Evolutionary conservation across 2,113 vertebrate genomes (phyloP), one percentile per base, ranked within the genome.

Genomic region (Podiceps cristatus): DNA sequence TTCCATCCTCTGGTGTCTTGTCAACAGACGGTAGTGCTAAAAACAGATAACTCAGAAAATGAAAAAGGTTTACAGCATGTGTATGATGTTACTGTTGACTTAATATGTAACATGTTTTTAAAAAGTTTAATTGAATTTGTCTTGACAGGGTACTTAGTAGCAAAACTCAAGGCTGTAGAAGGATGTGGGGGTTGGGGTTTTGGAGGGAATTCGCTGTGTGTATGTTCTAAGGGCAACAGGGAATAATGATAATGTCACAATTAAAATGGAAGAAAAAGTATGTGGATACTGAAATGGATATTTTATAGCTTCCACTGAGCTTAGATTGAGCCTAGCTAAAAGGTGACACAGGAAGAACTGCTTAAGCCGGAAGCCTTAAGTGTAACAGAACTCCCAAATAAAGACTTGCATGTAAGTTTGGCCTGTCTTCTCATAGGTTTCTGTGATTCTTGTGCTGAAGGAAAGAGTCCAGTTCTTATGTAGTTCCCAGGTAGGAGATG

Each of bases 151-250:
- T 81, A 9, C 14, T 86, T 52, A 10, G 45, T 47, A 69, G 75
- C 42, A 87, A 52, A 78, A 56, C 37, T 50, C 11, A 55, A 24
- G 64, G 42, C 10, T 55, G 25, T n/a, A 49, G 50, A 40, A 64
- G 20, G 37, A 52, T 75, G 8, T 22, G 40, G 81, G 76, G 27
- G 13, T 60, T 93, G 52, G 18, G 55, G 10, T 78, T 68, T 91
- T 88, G 40, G 40, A 33, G 0, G 0, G 20, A 18, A 20, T 86
- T 77, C 33, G 68, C 0, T 50, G 13, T 50, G 19, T 45, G 29
- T 37, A 31, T 19, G 10, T 40, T 59, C 28, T 11, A 35, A 52
- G 68, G 64, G 49, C 40, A 84, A 31, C 42, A 37, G 53, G 74
- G 53, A 90, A 25, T 76, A 78, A 11, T 56, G 31, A 55, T 73